Evolutionary conservation across 2,888 invertebrate genomes (phyloP).

Genomic region (Sesamia inferens): DNA sequence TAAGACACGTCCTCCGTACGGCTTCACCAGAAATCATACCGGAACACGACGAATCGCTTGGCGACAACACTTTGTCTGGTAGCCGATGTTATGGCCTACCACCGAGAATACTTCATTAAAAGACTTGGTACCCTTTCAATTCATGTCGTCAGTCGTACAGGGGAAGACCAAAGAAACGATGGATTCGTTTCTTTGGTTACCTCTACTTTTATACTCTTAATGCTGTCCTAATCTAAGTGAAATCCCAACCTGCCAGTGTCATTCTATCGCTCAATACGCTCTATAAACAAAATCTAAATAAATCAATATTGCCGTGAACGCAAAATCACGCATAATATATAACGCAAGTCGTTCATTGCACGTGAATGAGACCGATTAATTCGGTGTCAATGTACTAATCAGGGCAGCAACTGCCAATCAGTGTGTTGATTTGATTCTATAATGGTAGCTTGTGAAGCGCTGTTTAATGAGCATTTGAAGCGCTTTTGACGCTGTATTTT

Average conservation of each 20-base stretch:
- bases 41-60: too few species aligned
- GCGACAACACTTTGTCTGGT: too few species aligned
- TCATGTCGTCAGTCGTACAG: not conserved
- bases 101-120: not conserved
- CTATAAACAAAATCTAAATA: conserved; percentile 38
- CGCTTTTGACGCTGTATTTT: conserved; percentile 20
- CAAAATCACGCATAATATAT: conserved; percentile 51
- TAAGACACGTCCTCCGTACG: too few species aligned
- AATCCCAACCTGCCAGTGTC: conserved; percentile 22
- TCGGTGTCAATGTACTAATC: conserved; percentile 80
- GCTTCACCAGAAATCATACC: too few species aligned
- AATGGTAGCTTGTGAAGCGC: conserved; percentile 43
- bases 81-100: too few species aligned
- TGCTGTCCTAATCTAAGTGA: conserved; percentile 10
- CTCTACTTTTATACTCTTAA: not conserved
- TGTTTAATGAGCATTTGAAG: conserved; percentile 17
- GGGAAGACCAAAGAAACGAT: too few species aligned
- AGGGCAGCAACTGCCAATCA: conserved; percentile 73
- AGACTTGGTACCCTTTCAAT: not conserved
- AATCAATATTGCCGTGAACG: conserved; percentile 45
- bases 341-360: conserved; percentile 63
- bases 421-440: conserved; percentile 46
- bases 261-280: conserved; percentile 16
- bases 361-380: conserved; percentile 64
- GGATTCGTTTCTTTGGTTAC: not conserved